Conservation (phyloP, 2,888 invertebrate genomes). For the Sepioteuthis lessoniana region DNA sequence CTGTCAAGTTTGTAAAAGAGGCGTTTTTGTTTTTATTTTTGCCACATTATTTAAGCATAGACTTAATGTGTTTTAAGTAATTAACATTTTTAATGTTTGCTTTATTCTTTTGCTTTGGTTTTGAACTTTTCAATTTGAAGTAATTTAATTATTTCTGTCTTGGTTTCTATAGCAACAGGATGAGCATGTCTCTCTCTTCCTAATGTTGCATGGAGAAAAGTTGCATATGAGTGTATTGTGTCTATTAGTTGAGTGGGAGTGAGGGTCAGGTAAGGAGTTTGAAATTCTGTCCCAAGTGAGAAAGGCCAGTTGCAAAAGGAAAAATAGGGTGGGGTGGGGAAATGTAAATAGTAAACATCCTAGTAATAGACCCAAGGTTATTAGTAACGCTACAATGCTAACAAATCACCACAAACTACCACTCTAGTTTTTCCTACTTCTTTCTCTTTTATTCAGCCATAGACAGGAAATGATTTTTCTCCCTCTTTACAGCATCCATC, state of each 20-base stretch:
- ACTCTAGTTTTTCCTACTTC: not conserved
- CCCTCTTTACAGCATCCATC: not conserved
- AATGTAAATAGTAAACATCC: not conserved
- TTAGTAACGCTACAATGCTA: not conserved
- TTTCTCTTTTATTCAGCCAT: not conserved
- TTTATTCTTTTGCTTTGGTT: not conserved
- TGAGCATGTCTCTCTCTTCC: not conserved
- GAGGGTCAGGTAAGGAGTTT: not conserved
- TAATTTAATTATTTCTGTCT: not conserved
- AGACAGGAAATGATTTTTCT: not conserved
- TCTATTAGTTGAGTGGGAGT: not conserved
- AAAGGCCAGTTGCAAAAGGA: not conserved
- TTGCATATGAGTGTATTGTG: not conserved
- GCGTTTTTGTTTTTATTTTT: too few relatives aligned
- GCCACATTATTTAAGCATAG: too few relatives aligned
- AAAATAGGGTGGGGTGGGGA: not conserved
- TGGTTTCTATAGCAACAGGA: not conserved
- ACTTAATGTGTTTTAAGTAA: too few relatives aligned
- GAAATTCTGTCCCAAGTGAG: not conserved
- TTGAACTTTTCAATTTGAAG: too few relatives aligned
- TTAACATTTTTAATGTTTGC: not conserved
- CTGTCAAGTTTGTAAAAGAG: too few relatives aligned
- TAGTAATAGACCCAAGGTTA: not conserved
- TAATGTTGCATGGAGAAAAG: not conserved
- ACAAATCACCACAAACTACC: not conserved